These are phyloP conservation scores for Drosophila dunni DNA, from an alignment of 1,140 invertebrate species.

Conservation along the genomic window DNA sequence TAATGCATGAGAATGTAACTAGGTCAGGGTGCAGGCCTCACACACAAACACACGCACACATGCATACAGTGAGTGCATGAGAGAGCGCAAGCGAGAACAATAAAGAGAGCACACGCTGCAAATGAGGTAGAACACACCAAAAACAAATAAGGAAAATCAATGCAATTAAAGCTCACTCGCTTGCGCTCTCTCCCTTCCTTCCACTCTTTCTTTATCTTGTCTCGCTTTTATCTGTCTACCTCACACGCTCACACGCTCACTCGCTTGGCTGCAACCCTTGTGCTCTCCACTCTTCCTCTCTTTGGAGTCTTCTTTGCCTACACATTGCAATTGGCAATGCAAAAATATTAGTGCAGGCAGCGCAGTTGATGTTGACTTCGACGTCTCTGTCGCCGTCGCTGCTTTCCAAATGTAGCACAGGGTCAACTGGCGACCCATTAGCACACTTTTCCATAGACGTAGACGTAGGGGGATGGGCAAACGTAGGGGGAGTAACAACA, in stretches of 20 bases:
- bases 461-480: conserved; percentile 17
- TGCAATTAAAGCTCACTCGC: conserved; percentile 46
- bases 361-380: conserved; percentile 38
- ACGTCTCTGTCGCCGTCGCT: background rate
- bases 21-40: conserved; percentile 77
- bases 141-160: conserved; percentile 59
- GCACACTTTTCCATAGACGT: conserved; percentile 74
- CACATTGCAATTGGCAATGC: conserved; percentile 52
- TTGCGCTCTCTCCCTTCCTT: conserved; percentile 18
- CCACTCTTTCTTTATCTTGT: background rate
- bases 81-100: conserved; percentile 16
- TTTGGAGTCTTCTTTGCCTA: conserved; percentile 5
- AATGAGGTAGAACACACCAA: conserved; percentile 19
- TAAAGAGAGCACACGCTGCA: conserved; percentile 37
- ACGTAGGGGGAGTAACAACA: conserved; percentile 25
- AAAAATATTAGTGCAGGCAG: conserved; percentile 72
- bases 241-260: background rate
- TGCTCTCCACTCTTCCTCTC: background rate
- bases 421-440: conserved; percentile 83
- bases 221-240: conserved; percentile 5
- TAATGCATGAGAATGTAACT: conserved; percentile 68
- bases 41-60: conserved; percentile 16
- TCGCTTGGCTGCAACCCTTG: conserved; percentile 34
- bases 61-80: background rate
- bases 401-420: conserved; percentile 69